These are phyloP conservation scores for Corythucha ciliata DNA, from an alignment of 2,888 invertebrate species.

Conservation along the genomic window DNA sequence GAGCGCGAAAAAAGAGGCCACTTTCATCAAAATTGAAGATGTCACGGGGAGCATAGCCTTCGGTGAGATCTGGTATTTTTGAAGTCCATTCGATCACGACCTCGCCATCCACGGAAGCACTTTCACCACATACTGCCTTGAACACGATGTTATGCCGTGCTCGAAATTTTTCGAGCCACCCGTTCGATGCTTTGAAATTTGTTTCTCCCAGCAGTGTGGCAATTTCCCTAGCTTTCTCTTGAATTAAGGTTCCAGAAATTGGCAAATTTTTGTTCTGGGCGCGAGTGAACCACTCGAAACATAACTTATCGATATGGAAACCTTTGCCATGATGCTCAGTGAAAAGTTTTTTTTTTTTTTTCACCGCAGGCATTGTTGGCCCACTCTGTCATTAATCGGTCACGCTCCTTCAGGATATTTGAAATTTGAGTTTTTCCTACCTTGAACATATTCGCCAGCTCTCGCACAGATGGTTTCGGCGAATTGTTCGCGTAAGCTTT, in stretches of 20 bases:
- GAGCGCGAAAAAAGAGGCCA: constrained; percentile 12
- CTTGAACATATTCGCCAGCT: background rate
- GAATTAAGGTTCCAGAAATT: constrained; percentile 13
- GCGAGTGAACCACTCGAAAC: constrained; percentile 5
- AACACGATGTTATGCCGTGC: constrained; percentile 5
- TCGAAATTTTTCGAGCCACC: constrained; percentile 21
- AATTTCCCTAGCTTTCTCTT: constrained; percentile 3
- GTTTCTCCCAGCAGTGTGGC: background rate
- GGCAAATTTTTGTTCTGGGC: constrained; percentile 3
- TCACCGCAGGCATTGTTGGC: background rate
- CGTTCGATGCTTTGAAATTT: constrained; percentile 15
- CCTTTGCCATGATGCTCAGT: too few relatives aligned
- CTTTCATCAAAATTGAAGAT: constrained; percentile 17
- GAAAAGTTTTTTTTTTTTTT: too few relatives aligned
- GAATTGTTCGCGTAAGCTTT: too few relatives aligned
- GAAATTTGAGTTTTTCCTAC: background rate
- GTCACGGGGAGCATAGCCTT: constrained; percentile 1
- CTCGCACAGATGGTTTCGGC: constrained; percentile 4
- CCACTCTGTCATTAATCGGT: background rate
- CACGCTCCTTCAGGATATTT: background rate
- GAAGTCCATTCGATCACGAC: background rate
- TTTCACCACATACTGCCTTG: constrained; percentile 10
- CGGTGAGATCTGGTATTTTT: background rate
- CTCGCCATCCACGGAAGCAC: background rate
- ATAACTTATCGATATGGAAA: background rate